Base-by-base conservation (phyloP, 2,888 invertebrate species). In the Priapulus caudatus region DNA sequence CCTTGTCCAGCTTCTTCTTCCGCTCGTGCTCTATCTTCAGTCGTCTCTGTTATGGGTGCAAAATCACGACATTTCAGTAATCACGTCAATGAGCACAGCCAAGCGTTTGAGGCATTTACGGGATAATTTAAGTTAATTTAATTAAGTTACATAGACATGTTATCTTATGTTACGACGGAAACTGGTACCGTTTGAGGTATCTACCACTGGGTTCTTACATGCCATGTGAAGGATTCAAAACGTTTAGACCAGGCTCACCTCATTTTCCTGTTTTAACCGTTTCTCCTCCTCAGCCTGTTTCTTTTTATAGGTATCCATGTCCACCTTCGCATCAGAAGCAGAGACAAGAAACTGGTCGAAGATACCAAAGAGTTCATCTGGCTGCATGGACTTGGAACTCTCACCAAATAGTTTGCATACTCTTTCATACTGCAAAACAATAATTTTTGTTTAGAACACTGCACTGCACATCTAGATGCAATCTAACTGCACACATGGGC, bases 281-380 rank as follows among this genome's bases (percentile, higher is more conserved):
- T 89, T 82, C 69, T 90, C 88, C 67, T 92, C 92, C 62, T 92
- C 92, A 67, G 88, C 88, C 53, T 87, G 80, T 21, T 85, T 79
- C 51, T 83, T 79, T 23, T 83, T 77, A 71, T 85, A 81, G 58
- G 86, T 86, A 65, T 88, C 88, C 65, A 90, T 91, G 67, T 93
- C 92, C 43, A 84, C 81, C 53, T 83, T 77, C 1, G 91, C 90
- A 67, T 93, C 92, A 4, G 77, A 74, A 61, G 92, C 81, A 19
- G 87, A 82, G 21, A 79, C 75, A 4, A 93, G 75, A 75, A 93
- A 93, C 2, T 82, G 78, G 73, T 91, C 92, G 63, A 93, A 84
- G 46, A 89, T 86, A 1, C 88, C 89, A 73, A 92, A 93, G 74
- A 93, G 85, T 66, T 89, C 90, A 63, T 92, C 91, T 0, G 92